These are phyloP conservation scores for Epizoanthus illoricatus DNA, from an alignment of 92 coral and sea anemone genomes.

Conservation along the genomic window DNA sequence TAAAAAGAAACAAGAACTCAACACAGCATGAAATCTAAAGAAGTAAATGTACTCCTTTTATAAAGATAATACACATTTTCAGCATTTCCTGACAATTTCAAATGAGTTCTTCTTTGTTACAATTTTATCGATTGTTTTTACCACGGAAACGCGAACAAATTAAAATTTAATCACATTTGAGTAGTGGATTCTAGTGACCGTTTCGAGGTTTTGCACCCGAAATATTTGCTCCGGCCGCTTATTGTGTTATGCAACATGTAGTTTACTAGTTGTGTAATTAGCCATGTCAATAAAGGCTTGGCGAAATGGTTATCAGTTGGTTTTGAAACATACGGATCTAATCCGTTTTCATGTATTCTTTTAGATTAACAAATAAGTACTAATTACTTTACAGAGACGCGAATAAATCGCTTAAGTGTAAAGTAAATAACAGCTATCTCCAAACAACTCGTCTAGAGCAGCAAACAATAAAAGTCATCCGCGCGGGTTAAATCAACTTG, in stretches of 20 bases:
- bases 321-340: no score
- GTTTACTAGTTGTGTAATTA: no score
- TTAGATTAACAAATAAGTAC: no score
- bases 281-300: no score
- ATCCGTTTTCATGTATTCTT: no score
- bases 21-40: background rate
- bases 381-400: no score
- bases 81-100: background rate
- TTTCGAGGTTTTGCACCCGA: background rate
- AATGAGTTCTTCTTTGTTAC: background rate
- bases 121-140: background rate
- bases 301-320: no score
- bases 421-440: background rate
- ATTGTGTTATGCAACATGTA: background rate
- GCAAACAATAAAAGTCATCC: slow-evolving; percentile 5
- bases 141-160: background rate
- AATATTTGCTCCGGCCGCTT: background rate
- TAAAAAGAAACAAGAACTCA: background rate
- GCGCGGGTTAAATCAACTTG: background rate
- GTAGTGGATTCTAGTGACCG: background rate
- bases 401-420: background rate
- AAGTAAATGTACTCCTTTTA: background rate
- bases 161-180: background rate
- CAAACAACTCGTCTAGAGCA: background rate
- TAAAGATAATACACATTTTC: background rate